Conservation (phyloP, 2,888 invertebrate species). For the Helicoverpa assulta region DNA sequence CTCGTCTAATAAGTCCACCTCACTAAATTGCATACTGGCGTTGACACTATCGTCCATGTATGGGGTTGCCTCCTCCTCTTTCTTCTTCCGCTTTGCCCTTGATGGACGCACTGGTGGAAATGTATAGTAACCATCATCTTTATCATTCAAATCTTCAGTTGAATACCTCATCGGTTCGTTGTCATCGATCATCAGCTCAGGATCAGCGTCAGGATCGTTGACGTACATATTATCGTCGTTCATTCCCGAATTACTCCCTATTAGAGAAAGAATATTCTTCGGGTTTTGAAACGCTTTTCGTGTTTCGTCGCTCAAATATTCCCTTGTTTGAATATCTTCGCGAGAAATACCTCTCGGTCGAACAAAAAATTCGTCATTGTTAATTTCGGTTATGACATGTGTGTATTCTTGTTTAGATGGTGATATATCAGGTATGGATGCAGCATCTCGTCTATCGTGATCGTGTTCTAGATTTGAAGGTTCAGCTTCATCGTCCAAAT, state of each 20-base stretch:
- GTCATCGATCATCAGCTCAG: constrained; percentile 80
- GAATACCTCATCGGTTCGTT: constrained; percentile 80
- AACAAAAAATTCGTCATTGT: constrained; percentile 96
- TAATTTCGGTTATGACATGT: constrained; percentile 95
- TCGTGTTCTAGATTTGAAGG: constrained; percentile 68
- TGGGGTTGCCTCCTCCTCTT: constrained; percentile 77
- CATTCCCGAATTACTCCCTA: constrained; percentile 84
- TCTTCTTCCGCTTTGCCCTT: constrained; percentile 89
- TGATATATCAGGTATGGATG: constrained; percentile 79
- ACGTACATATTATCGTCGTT: constrained; percentile 79
- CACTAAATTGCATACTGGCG: constrained; percentile 85
- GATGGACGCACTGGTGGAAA: constrained; percentile 90
- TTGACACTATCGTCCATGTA: constrained; percentile 86
- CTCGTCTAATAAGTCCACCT: constrained; percentile 88
- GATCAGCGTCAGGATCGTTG: constrained; percentile 82
- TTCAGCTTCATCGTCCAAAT: constrained; percentile 86
- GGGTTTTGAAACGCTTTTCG: constrained; percentile 94
- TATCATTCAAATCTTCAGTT: constrained; percentile 84
- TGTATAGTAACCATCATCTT: constrained; percentile 89
- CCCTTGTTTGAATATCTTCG: constrained; percentile 94
- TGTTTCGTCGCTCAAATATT: constrained; percentile 94
- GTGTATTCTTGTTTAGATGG: constrained; percentile 86
- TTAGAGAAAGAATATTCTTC: constrained; percentile 91
- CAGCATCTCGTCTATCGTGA: constrained; percentile 59
- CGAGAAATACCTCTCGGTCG: constrained; percentile 95